phyloP scores from a whole-genome alignment of 64 coral and sea anemone genomes.

The Exaiptasia diaphana region DNA sequence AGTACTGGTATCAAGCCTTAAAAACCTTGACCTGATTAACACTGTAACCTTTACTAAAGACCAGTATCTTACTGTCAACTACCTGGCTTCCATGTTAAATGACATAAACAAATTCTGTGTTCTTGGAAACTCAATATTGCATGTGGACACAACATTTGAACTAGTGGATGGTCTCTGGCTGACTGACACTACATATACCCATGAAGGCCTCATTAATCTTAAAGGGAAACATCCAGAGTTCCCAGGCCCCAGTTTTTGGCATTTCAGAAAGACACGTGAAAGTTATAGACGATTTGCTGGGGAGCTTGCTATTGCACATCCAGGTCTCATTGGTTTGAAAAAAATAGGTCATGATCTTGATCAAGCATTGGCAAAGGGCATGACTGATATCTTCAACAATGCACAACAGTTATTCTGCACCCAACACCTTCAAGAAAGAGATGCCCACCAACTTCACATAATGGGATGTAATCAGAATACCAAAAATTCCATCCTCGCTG shows the following conservation, averaged over 20 bases:
- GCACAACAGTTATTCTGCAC: constrained; percentile 42
- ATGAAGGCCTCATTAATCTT: constrained; percentile 5
- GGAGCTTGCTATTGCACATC: constrained; percentile 18
- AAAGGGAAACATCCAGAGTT: constrained; percentile 52
- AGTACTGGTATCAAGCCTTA: not conserved
- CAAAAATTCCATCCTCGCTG: constrained; percentile 31
- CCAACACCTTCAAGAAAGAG: constrained; percentile 47
- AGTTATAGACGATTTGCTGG: constrained; percentile 55
- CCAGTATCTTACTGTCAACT: constrained; percentile 9
- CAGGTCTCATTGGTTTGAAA: constrained; percentile 29
- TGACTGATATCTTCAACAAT: constrained; percentile 25
- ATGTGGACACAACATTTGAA: constrained; percentile 48
- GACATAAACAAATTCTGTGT: constrained; percentile 14
- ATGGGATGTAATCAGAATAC: constrained; percentile 44
- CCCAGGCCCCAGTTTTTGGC: constrained; percentile 58
- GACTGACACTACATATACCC: constrained; percentile 29
- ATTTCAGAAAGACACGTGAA: not conserved
- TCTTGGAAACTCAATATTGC: constrained; percentile 11
- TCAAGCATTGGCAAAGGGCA: constrained; percentile 31
- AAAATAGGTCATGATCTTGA: constrained; percentile 50
- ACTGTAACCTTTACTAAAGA: constrained; percentile 28
- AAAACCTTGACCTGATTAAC: not conserved
- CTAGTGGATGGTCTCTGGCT: constrained; percentile 48
- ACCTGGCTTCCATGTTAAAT: not conserved
- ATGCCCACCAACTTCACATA: constrained; percentile 39